Conservation (phyloP, 2,888 invertebrate species). For the Ceriagrion tenellum region DNA sequence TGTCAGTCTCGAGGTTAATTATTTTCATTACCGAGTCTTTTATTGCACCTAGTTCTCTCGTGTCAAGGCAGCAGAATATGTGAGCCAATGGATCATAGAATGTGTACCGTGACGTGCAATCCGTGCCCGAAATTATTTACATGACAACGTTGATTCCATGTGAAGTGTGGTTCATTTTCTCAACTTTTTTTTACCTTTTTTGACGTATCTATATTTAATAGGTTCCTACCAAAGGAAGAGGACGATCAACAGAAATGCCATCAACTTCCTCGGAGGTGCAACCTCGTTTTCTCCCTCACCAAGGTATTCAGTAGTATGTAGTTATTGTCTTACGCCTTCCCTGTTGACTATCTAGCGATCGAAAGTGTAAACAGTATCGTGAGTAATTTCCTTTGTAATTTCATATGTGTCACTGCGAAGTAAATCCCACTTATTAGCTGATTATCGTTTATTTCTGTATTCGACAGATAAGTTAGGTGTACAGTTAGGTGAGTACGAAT, state of each 20-base stretch:
- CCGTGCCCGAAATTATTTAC: background rate
- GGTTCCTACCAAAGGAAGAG: background rate
- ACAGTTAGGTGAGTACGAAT: too few species aligned
- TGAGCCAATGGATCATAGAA: too few species aligned
- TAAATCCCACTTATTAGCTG: too few species aligned
- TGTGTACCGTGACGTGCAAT: too few species aligned
- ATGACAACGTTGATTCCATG: background rate
- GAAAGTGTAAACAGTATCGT: background rate
- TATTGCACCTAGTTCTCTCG: too few species aligned
- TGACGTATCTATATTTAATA: background rate
- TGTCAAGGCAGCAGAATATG: too few species aligned
- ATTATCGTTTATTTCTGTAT: too few species aligned
- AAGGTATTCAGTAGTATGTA: background rate
- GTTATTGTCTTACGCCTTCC: background rate
- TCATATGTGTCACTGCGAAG: too few species aligned
- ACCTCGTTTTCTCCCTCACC: slow-evolving; percentile 52
- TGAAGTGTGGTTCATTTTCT: background rate
- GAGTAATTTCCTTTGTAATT: too few species aligned
- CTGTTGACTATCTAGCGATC: background rate
- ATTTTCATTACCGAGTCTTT: too few species aligned
- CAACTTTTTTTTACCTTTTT: background rate
- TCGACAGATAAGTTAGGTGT: too few species aligned
- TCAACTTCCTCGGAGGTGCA: slow-evolving; percentile 1
- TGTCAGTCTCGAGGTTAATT: too few species aligned
- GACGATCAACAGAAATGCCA: background rate